phyloP scores from a whole-genome alignment of 2,797 vertebrate genomes.

The Pseudocheirus occidentalis region DNA sequence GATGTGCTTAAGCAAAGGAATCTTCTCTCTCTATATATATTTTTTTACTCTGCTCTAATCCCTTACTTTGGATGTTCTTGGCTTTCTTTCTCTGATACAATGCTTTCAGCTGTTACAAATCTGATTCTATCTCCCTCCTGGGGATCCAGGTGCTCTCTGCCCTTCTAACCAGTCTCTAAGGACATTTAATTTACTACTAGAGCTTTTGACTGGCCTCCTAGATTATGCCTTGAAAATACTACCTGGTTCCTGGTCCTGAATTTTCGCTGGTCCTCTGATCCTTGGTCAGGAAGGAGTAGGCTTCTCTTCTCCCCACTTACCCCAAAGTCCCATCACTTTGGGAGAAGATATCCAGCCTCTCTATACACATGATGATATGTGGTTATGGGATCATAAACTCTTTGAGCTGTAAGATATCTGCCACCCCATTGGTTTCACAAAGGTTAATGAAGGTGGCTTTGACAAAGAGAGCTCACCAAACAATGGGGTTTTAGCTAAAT shows the following conservation, averaged over 20 bases:
- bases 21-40: background rate
- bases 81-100: background rate
- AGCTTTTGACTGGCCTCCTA: too few relatives aligned
- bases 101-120: background rate
- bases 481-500: background rate
- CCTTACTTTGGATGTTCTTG: background rate
- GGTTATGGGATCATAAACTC: background rate
- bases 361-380: background rate
- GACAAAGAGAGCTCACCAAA: background rate
- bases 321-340: background rate
- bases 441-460: background rate
- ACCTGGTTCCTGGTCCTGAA: background rate
- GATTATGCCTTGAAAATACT: background rate
- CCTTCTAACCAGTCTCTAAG: background rate
- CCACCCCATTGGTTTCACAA: background rate
- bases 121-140: background rate
- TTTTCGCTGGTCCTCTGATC: background rate
- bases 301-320: background rate
- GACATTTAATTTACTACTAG: background rate
- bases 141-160: background rate
- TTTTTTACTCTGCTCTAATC: background rate
- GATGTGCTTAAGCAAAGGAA: background rate
- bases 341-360: background rate
- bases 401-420: background rate
- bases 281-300: background rate